Conservation (phyloP, 2,888 invertebrate genomes). For the Mimas tiliae region DNA sequence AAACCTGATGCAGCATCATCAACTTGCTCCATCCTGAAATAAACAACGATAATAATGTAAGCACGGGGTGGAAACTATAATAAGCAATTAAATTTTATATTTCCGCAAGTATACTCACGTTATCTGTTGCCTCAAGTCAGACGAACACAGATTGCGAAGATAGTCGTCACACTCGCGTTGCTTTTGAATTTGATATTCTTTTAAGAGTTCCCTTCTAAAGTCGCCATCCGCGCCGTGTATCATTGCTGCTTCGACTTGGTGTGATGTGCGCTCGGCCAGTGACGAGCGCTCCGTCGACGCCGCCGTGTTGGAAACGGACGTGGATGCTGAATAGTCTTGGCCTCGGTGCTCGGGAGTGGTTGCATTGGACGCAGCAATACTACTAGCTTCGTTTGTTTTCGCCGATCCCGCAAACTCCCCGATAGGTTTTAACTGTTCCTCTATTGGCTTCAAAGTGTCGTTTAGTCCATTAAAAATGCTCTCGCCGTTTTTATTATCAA, state of each 20-base stretch:
- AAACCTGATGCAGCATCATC: slow-evolving; percentile 55
- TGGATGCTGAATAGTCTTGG: slow-evolving; percentile 87
- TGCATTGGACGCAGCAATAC: slow-evolving; percentile 74
- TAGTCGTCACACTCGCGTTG: slow-evolving; percentile 85
- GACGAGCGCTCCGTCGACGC: slow-evolving; percentile 86
- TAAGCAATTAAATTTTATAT: slow-evolving; percentile 9
- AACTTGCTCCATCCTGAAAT: slow-evolving; percentile 67
- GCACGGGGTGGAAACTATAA: slow-evolving; percentile 28
- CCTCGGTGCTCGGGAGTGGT: slow-evolving; percentile 89
- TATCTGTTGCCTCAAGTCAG: slow-evolving; percentile 69
- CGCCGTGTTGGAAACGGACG: slow-evolving; percentile 87
- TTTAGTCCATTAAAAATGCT: slow-evolving; percentile 89
- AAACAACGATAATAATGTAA: slow-evolving; percentile 5
- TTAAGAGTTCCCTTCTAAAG: slow-evolving; percentile 88
- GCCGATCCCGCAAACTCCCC: slow-evolving; percentile 55
- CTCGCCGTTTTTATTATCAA: slow-evolving; percentile 91
- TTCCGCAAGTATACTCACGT: slow-evolving; percentile 53
- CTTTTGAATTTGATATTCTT: slow-evolving; percentile 92
- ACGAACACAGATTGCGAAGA: slow-evolving; percentile 72
- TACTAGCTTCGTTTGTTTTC: slow-evolving; percentile 62
- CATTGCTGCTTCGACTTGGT: slow-evolving; percentile 57
- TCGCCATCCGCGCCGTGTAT: slow-evolving; percentile 63
- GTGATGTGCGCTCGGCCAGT: slow-evolving; percentile 61
- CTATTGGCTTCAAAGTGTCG: slow-evolving; percentile 78
- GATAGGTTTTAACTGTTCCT: slow-evolving; percentile 65